These are phyloP conservation scores for Contarinia nasturtii DNA, from an alignment of 1,140 invertebrate genomes.

Conservation along the genomic window DNA sequence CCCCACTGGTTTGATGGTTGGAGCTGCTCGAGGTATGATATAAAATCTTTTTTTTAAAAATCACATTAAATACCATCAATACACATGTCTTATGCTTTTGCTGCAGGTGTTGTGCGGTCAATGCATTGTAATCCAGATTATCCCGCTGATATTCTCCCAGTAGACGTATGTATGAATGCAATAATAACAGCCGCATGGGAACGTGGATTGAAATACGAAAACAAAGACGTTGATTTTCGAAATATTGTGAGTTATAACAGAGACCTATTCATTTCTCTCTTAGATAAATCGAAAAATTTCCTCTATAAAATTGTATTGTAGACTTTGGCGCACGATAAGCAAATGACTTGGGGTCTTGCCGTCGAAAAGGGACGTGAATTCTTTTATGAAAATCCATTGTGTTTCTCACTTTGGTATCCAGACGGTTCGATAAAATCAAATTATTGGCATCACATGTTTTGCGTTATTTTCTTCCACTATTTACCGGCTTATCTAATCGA, in stretches of 20 bases:
- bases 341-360: conserved; percentile 59
- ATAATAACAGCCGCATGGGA: conserved; percentile 57
- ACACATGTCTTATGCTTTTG: neutral
- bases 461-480: conserved; percentile 54
- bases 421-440: conserved; percentile 51
- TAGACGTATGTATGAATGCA: conserved; percentile 61
- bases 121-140: conserved; percentile 44
- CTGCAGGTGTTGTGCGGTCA: conserved; percentile 24
- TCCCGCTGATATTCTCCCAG: conserved; percentile 54
- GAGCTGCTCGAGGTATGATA: conserved; percentile 63
- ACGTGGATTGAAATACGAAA: conserved; percentile 26
- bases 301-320: too few species aligned
- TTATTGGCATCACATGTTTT: conserved; percentile 41
- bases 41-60: neutral
- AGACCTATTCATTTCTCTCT: too few species aligned
- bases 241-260: conserved; percentile 34
- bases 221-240: conserved; percentile 26
- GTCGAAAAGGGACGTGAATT: conserved; percentile 37
- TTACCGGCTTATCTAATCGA: conserved; percentile 69
- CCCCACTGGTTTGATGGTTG: conserved; percentile 61
- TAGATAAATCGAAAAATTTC: too few species aligned
- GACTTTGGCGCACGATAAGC: conserved; percentile 24
- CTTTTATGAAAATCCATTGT: conserved; percentile 39
- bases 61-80: neutral
- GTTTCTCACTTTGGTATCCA: conserved; percentile 60